phyloP scores from a whole-genome alignment of 92 coral and sea anemone species.

The Zoanthus sansibaricus region DNA sequence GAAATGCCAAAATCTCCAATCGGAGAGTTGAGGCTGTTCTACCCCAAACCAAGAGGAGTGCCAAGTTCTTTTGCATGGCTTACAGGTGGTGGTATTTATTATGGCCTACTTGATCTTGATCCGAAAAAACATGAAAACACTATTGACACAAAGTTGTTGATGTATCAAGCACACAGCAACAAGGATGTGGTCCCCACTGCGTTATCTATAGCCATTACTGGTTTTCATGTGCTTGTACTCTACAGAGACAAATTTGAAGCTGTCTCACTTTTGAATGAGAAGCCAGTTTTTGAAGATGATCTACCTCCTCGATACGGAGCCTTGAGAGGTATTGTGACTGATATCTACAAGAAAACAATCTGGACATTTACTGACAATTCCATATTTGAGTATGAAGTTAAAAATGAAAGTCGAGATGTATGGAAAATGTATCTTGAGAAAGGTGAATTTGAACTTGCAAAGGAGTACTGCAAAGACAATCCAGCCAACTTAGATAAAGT shows the following conservation, averaged over 20 bases:
- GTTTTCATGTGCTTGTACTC: constrained; percentile 92
- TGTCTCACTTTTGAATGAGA: constrained; percentile 91
- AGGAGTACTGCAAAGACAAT: constrained; percentile 93
- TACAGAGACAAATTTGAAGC: constrained; percentile 93
- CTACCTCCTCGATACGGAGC: constrained; percentile 94
- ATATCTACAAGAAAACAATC: constrained; percentile 86
- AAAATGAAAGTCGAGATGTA: constrained; percentile 95
- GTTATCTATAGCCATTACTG: constrained; percentile 86
- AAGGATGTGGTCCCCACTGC: constrained; percentile 69
- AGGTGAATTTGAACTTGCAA: constrained; percentile 94
- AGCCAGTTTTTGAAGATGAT: constrained; percentile 92
- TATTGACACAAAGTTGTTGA: constrained; percentile 78
- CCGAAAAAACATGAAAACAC: constrained; percentile 75
- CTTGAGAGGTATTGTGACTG: constrained; percentile 90
- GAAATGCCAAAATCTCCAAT: constrained; percentile 87
- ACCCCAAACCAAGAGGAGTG: constrained; percentile 86
- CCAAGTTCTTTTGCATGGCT: constrained; percentile 99
- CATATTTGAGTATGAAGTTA: constrained; percentile 89
- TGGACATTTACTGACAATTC: constrained; percentile 89
- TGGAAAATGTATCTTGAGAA: constrained; percentile 97
- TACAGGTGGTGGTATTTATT: constrained; percentile 97
- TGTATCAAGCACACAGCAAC: constrained; percentile 79
- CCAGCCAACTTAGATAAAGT: constrained; percentile 95
- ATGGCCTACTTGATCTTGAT: constrained; percentile 86
- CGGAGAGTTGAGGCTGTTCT: constrained; percentile 79